These are phyloP conservation scores for Heliothis peltigera DNA, from an alignment of 2,888 invertebrate genomes.

Conservation along the genomic window DNA sequence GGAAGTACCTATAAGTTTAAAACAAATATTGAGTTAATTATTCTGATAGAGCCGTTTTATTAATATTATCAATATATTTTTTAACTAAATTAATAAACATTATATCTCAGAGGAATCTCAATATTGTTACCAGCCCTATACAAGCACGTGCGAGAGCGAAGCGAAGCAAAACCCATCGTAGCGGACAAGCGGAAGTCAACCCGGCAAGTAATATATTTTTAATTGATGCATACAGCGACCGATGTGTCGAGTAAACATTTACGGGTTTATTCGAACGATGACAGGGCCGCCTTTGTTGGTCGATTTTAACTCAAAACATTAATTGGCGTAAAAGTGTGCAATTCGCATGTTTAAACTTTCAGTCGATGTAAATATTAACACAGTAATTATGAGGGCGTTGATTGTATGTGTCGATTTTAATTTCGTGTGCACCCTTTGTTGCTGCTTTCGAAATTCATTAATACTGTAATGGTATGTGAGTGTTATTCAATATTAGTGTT, in stretches of 20 bases:
- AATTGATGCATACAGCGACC: conserved; percentile 85
- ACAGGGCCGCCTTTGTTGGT: conserved; percentile 81
- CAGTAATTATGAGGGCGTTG: conserved; percentile 80
- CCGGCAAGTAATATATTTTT: conserved; percentile 86
- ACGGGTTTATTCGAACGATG: conserved; percentile 80
- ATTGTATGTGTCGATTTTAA: conserved; percentile 74
- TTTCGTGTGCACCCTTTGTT: conserved; percentile 62
- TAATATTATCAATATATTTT: too few relatives aligned
- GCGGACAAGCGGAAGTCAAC: conserved; percentile 77
- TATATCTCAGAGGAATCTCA: neutral
- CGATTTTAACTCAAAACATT: conserved; percentile 83
- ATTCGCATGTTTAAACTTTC: conserved; percentile 83
- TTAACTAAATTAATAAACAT: too few relatives aligned
- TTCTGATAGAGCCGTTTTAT: too few relatives aligned
- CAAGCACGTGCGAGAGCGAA: conserved; percentile 44
- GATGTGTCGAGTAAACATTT: conserved; percentile 87
- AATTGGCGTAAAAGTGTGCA: conserved; percentile 87
- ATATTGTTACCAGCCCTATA: conserved; percentile 33
- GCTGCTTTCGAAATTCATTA: conserved; percentile 45
- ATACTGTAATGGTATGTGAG: conserved; percentile 39
- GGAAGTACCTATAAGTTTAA: too few relatives aligned
- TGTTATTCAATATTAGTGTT: conserved; percentile 32
- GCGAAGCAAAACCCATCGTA: conserved; percentile 60
- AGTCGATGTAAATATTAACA: conserved; percentile 82
- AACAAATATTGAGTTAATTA: neutral